These are phyloP conservation scores for Tokudaia tokunoshimensis DNA, from an alignment of 2,797 vertebrate species.

Conservation along the genomic window DNA sequence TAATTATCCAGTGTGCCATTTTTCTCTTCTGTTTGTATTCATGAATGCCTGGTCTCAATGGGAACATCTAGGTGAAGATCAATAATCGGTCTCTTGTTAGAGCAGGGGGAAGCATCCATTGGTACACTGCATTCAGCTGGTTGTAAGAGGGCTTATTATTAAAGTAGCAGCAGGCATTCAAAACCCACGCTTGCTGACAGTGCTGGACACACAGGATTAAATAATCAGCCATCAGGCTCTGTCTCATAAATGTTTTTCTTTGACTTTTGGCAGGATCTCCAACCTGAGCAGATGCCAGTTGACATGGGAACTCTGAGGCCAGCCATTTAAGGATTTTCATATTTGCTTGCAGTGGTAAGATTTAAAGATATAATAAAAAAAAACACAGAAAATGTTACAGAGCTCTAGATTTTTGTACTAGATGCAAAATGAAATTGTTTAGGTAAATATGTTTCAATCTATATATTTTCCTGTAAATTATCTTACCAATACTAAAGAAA, in stretches of 20 bases:
- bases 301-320: slow-evolving; percentile 83
- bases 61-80: slow-evolving; percentile 79
- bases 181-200: slow-evolving; percentile 69
- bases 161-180: slow-evolving; percentile 81
- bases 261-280: slow-evolving; percentile 88
- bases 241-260: slow-evolving; percentile 86
- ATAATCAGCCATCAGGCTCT: slow-evolving; percentile 82
- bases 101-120: not conserved
- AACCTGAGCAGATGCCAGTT: slow-evolving; percentile 81
- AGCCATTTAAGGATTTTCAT: slow-evolving; percentile 86
- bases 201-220: slow-evolving; percentile 82
- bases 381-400: slow-evolving; percentile 71
- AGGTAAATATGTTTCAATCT: slow-evolving; percentile 52
- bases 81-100: slow-evolving; percentile 78
- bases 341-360: slow-evolving; percentile 85
- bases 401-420: slow-evolving; percentile 39
- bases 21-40: slow-evolving; percentile 81
- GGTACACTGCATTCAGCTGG: slow-evolving; percentile 75
- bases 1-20: slow-evolving; percentile 77
- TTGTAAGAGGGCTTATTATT: slow-evolving; percentile 82
- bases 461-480: slow-evolving; percentile 23
- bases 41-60: slow-evolving; percentile 76
- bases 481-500: slow-evolving; percentile 60
- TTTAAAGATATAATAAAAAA: slow-evolving; percentile 75
- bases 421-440: slow-evolving; percentile 61